A percentile compares a stretch with the other conserved stretches of the same genome.
Evolutionary conservation across 2,888 invertebrate species (phyloP).

Genomic region (Busseola fusca): DNA sequence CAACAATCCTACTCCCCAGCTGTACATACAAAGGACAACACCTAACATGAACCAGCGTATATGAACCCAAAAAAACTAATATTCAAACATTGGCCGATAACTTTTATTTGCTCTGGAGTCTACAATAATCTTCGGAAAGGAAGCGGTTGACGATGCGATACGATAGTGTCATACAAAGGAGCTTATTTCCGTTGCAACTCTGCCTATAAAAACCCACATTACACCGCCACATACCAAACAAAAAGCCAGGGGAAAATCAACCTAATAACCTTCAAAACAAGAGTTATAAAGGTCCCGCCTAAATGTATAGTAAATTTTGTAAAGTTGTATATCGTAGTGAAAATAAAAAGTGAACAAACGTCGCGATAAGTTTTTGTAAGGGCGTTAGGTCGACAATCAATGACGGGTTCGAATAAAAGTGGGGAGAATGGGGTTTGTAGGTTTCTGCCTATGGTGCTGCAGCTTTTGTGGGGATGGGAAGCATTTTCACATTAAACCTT

Average conservation of each 20-base stretch:
- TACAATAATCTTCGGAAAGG: constrained; percentile 86
- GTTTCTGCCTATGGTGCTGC: constrained; percentile 65
- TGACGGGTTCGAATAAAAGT: constrained; percentile 76
- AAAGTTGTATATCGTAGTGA: constrained; percentile 81
- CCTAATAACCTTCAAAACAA: constrained; percentile 42
- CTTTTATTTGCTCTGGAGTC: constrained; percentile 84
- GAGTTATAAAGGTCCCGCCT: constrained; percentile 10
- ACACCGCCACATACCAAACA: constrained; percentile 62
- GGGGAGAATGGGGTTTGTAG: constrained; percentile 47
- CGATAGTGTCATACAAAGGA: constrained; percentile 86
- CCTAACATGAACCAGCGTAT: constrained; percentile 36
- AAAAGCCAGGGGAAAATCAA: constrained; percentile 60
- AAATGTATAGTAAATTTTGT: constrained; percentile 65
- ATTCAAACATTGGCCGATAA: constrained; percentile 74
- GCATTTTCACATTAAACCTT: neutral
- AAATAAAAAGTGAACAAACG: constrained; percentile 88
- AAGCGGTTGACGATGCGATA: constrained; percentile 86
- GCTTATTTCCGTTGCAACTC: constrained; percentile 86
- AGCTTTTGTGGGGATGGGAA: constrained; percentile 64
- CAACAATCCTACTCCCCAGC: constrained; percentile 48
- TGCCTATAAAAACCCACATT: constrained; percentile 77
- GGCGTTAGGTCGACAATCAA: constrained; percentile 85
- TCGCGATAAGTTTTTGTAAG: constrained; percentile 86
- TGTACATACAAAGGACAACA: constrained; percentile 58
- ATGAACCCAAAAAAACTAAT: constrained; percentile 55